phyloP scores from a whole-genome alignment of 2,113 vertebrate species.

The Myanophis thanlyinensis region DNA sequence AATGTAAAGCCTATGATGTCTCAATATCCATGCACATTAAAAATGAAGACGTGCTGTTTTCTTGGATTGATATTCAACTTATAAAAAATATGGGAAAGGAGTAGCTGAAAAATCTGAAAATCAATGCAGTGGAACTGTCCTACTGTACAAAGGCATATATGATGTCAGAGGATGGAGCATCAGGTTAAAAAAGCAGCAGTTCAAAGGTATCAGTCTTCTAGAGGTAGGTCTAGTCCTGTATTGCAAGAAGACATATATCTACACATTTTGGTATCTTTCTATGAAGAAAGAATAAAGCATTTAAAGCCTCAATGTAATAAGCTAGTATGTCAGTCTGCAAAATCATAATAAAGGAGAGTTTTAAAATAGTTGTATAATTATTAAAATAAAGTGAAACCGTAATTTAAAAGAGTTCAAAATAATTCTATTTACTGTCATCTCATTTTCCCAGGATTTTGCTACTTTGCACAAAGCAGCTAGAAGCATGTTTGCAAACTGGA shows the following conservation, averaged over 20 bases:
- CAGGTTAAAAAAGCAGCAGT: not conserved
- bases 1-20: not conserved
- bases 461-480: not conserved
- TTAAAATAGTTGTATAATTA: not conserved
- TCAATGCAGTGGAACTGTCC: not conserved
- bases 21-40: not conserved
- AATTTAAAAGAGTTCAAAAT: not conserved
- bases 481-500: not conserved
- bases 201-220: not conserved
- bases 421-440: not conserved
- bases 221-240: not conserved
- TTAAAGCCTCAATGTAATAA: not conserved
- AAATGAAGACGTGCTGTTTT: not conserved
- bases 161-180: not conserved
- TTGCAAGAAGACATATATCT: not conserved
- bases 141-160: not conserved
- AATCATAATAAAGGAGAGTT: not conserved
- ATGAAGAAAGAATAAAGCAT: not conserved
- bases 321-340: not conserved
- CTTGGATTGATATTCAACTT: not conserved
- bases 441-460: not conserved
- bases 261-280: not conserved
- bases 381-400: not conserved
- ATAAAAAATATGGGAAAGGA: not conserved
- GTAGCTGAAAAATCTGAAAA: not conserved